Base-by-base conservation (phyloP, 2,888 invertebrate genomes). In the Hydraecia micacea region DNA sequence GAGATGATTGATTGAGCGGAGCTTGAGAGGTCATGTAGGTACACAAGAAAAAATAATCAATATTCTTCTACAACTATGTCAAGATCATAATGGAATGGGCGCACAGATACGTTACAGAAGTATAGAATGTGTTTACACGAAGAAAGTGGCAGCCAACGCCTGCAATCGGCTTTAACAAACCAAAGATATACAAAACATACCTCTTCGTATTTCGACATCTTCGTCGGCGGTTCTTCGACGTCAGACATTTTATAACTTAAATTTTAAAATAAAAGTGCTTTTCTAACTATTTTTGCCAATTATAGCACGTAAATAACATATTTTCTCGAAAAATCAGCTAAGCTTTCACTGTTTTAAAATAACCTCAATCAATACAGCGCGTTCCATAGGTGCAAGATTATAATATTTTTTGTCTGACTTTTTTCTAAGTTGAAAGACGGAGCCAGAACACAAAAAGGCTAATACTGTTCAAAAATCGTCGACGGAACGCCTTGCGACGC, bases 211-310 rank as follows among this genome's bases (percentile, higher is more conserved):
- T 94, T 95, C 2, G 91, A 87, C 63, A 94, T 88, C 89, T 95
- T 95, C 15, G 91, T 89, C 7, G 93, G 94, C 58, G 95, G 95
- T 87, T 93, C 95, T 87, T 95, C 95, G 32, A 87, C 83, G 81
- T 94, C 95, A 28, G 95, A 94, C 95, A 95, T 95, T 73, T 46
- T 86, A 71, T 58, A 73, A 81, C 72, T 69, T 58, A 84, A 78
- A 49, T 58, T 62, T 77, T 55, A 46, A 58, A 49, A 69, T 58
- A 65, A 65, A 63, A 60, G 13, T 9, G 18, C 1, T 73, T 49
- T 75, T 39, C 18, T 71, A 63, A 58, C 32, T 79, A 71, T 11
- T 80, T 75, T 52, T 42, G 21, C 15, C 55, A 70, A 66, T 13
- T 74, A 65, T 0, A 76, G 8, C 73, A 73, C 39, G 49, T 63